A percentile compares a stretch with the other conserved stretches of the same genome.
phyloP scores from a whole-genome alignment of 2,113 vertebrate genomes.

The Labeo rohita region DNA sequence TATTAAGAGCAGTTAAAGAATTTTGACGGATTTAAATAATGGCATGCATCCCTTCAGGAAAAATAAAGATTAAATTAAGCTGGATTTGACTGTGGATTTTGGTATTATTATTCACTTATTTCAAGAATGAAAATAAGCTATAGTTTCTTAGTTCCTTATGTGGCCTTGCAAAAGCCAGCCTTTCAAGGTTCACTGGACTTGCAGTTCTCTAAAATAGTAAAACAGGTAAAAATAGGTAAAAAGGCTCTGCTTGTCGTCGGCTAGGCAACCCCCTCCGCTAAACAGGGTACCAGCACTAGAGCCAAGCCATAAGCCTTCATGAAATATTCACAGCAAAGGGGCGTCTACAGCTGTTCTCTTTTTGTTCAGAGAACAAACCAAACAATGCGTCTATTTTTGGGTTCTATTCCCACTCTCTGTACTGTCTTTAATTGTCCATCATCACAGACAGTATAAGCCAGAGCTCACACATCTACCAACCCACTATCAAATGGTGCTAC shows the following conservation, averaged over 20 bases:
- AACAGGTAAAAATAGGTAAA: not conserved
- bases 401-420: not conserved
- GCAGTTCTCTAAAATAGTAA: not conserved
- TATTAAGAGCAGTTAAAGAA: not conserved
- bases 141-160: not conserved
- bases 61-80: not conserved
- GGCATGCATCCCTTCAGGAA: not conserved
- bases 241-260: not conserved
- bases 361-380: constrained; percentile 39
- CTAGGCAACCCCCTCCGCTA: constrained; percentile 7
- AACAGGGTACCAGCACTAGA: not conserved
- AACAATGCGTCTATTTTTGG: constrained; percentile 30
- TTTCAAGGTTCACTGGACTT: not conserved
- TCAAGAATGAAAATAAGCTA: not conserved
- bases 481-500: not conserved
- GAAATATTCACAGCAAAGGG: constrained; percentile 40
- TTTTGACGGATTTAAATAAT: not conserved
- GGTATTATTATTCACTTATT: not conserved
- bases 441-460: not conserved
- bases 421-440: constrained; percentile 17
- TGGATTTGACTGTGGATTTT: constrained; percentile 24
- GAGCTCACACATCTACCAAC: not conserved
- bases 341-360: constrained; percentile 39
- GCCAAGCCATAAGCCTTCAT: constrained; percentile 31
- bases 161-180: not conserved